Percentiles rank a stretch among this genome's conserved stretches.
phyloP scores from a whole-genome alignment of 92 coral and sea anemone genomes.

The Scolanthus callimorphus region DNA sequence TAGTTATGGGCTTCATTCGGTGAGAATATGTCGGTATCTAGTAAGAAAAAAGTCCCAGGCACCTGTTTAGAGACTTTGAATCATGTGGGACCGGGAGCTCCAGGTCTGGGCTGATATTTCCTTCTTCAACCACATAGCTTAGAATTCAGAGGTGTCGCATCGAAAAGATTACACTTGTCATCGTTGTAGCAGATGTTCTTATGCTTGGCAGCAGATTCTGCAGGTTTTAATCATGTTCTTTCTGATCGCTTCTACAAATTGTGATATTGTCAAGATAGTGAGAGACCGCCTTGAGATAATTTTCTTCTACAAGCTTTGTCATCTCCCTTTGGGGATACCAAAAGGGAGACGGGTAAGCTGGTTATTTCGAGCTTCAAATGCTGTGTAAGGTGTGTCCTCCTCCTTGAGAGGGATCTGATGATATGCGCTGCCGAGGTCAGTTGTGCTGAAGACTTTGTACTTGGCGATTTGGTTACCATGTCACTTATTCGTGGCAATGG shows the following conservation, averaged over 20 bases:
- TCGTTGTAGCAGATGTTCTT: no score
- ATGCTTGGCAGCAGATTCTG: no score
- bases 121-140: slow-evolving; percentile 30
- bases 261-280: no score
- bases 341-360: slow-evolving; percentile 24
- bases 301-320: slow-evolving; percentile 30
- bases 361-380: slow-evolving; percentile 36
- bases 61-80: no score
- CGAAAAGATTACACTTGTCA: slow-evolving; percentile 34
- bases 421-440: slow-evolving; percentile 33
- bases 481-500: no score
- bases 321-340: slow-evolving; percentile 38
- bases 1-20: no score
- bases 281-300: slow-evolving; percentile 13
- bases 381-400: slow-evolving; percentile 29
- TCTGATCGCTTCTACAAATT: slow-evolving; percentile 14
- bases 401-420: slow-evolving; percentile 35
- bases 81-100: no score
- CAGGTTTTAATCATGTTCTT: no score
- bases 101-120: slow-evolving; percentile 31
- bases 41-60: slow-evolving; percentile 35
- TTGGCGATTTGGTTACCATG: no score
- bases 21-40: slow-evolving; percentile 12
- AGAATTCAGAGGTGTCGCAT: slow-evolving; percentile 23
- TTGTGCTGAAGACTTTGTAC: slow-evolving; percentile 33